Base-by-base conservation (phyloP, 2,797 vertebrate species). In the Tiaroga cobitis region DNA sequence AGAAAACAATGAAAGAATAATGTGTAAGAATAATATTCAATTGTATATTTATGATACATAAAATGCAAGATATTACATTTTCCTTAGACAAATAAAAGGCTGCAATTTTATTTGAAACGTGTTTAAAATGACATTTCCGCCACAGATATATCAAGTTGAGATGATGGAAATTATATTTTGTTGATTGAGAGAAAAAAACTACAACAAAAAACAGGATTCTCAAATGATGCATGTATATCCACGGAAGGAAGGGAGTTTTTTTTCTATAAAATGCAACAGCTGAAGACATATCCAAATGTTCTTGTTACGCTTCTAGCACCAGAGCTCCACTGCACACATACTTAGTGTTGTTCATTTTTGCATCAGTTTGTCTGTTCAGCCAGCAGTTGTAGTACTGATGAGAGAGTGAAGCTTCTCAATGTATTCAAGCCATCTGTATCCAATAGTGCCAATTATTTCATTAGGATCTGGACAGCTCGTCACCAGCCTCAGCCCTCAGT, bases 401-500 rank as follows among this genome's bases (percentile, higher is more conserved):
- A 85, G 76, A 19, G 21, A 88, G 51, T 51, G 75, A 0, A 85
- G 80, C 68, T 49, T 81, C 18, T 67, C 67, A 37, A 77, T 77
- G 63, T 77, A 73, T 79, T 16, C 37, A 69, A 82, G 69, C 89
- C 46, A 26, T 87, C 87, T 88, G 89, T 81, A 91, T 91, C 90
- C 70, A 80, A 88, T 91, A 89, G 88, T 92, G 86, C 90, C 94
- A 93, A 94, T 94, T 95, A 93, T 93, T 93, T 93, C 89, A 94
- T 94, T 94, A 93, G 84, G 19, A 56, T 84, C 81, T 90, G 93
- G 91, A 93, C 88, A 89, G 91, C 91, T 93, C 92, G 89, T 89
- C 75, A 83, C 80, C 84, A 10, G 34, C 37, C 79, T 19, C 65
- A 81, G 34, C 79, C 84, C 76, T 73, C n/a, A 39, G 51, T 65